Evolutionary conservation across 1,140 invertebrate species (phyloP).

Genomic region (Pogonus chalceus): DNA sequence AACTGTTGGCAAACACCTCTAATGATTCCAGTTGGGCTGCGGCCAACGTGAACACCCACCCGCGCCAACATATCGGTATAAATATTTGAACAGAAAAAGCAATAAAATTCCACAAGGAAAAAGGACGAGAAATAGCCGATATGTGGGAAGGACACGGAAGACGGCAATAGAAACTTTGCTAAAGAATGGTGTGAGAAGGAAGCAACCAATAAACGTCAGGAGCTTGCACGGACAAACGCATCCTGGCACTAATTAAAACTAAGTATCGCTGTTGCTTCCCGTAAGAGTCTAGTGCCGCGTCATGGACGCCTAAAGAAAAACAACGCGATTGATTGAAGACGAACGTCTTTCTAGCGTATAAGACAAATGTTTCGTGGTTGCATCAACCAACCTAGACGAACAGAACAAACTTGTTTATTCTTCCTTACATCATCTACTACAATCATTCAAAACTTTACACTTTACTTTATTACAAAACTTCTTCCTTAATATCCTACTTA

Average conservation of each 20-base stretch:
- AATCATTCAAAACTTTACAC: too few relatives aligned
- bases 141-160: too few relatives aligned
- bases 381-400: too few relatives aligned
- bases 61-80: neutral
- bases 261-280: constrained; percentile 5
- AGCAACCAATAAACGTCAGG: neutral
- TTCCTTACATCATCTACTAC: too few relatives aligned
- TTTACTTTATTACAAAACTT: too few relatives aligned
- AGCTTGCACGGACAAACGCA: neutral
- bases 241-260: constrained; percentile 7
- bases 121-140: neutral
- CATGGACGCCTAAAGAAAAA: neutral
- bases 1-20: constrained; percentile 3
- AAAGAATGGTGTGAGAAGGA: neutral
- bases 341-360: neutral
- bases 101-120: neutral
- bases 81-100: constrained; percentile 2
- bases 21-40: constrained; percentile 3
- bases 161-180: neutral
- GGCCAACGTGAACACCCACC: neutral
- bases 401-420: too few relatives aligned
- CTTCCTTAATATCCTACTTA: too few relatives aligned
- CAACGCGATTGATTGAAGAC: neutral
- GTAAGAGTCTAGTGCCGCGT: neutral
- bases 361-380: neutral